These are phyloP conservation scores for Telenomus remus DNA, from an alignment of 1,140 invertebrate species.

Conservation along the genomic window DNA sequence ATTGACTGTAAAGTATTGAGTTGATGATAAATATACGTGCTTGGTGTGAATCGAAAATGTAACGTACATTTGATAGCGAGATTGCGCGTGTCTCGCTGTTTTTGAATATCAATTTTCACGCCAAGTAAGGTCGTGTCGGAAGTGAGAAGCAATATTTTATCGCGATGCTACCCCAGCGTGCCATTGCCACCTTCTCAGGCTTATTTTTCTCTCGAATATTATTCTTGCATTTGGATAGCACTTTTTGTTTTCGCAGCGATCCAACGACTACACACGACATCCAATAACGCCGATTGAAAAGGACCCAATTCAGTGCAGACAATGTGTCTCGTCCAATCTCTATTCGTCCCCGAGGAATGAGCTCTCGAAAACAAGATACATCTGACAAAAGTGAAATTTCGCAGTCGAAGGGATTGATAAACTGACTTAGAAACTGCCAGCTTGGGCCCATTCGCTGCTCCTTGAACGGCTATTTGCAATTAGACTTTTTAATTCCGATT, in stretches of 20 bases:
- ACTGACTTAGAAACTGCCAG: slow-evolving; percentile 17
- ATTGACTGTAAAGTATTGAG: slow-evolving; percentile 35
- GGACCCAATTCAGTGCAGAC: slow-evolving; percentile 17
- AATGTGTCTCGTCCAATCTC: slow-evolving; percentile 5
- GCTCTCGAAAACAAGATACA: not conserved
- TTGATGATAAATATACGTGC: slow-evolving; percentile 43
- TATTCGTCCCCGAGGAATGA: slow-evolving; percentile 15
- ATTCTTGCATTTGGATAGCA: slow-evolving; percentile 37
- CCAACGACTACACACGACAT: slow-evolving; percentile 14
- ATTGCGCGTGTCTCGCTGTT: slow-evolving; percentile 48
- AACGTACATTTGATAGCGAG: slow-evolving; percentile 43
- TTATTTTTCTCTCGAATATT: slow-evolving; percentile 50
- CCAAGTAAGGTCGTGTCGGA: slow-evolving; percentile 37
- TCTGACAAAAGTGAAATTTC: too few species aligned
- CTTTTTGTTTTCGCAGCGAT: slow-evolving; percentile 11
- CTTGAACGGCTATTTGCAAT: slow-evolving; percentile 69
- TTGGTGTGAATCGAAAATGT: slow-evolving; percentile 32
- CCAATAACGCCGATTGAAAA: slow-evolving; percentile 54
- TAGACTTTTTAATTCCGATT: slow-evolving; percentile 78
- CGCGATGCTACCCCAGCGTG: slow-evolving; percentile 65
- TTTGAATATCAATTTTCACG: slow-evolving; percentile 54
- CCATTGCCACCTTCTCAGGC: slow-evolving; percentile 56
- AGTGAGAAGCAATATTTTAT: slow-evolving; percentile 65
- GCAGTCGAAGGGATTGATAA: slow-evolving; percentile 50
- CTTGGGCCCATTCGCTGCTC: slow-evolving; percentile 28